Base-by-base conservation (phyloP, 2,888 invertebrate genomes). In the Zeuzera pyrina region DNA sequence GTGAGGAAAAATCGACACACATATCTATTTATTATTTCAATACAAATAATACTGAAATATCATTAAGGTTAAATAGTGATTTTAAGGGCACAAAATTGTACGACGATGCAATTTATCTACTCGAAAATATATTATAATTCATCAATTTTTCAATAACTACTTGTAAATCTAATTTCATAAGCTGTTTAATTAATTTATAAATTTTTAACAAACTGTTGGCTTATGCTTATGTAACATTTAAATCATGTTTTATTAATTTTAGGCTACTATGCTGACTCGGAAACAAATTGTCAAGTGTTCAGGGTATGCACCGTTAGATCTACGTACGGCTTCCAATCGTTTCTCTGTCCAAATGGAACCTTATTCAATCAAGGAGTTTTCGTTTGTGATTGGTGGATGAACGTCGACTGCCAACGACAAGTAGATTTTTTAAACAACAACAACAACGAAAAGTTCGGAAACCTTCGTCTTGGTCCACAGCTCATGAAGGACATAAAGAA, bases 361-460 rank as follows among this genome's bases (percentile, higher is more conserved):
- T 68, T 88, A 12, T 90, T 90, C 60, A 88, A 88, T 47, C 89
- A 89, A 63, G 86, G 86, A 29, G 78, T 88, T 2, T 77, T 88
- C 35, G 88, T 88, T 2, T 89, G 89, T 45, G 88, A 88, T 48
- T 89, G 89, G 89, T 89, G 89, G 89, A 87, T 85, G 71, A 87
- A 88, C 45, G 89, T 89, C 0, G 81, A 87, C 41, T 89, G 89
- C 45, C 66, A 76, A 19, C 57, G 73, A 15, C 76, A 86, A 2
- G 63, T 68, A 35, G 63, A 72, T 35, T 46, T 61, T 3, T 72
- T 76, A 39, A 78, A 69, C 38, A 60, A 53, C 14, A 72, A 73
- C 36, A 72, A 73, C 36, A 83, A 81, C 25, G 69, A 83, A 23
- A 76, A 78, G 39, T 76, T 78, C 14, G 79, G 59, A 32, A 79